Percentiles rank a stretch among this genome's conserved stretches.
Conservation (phyloP, 2,797 vertebrate genomes). For the Gambelia wislizenii region DNA sequence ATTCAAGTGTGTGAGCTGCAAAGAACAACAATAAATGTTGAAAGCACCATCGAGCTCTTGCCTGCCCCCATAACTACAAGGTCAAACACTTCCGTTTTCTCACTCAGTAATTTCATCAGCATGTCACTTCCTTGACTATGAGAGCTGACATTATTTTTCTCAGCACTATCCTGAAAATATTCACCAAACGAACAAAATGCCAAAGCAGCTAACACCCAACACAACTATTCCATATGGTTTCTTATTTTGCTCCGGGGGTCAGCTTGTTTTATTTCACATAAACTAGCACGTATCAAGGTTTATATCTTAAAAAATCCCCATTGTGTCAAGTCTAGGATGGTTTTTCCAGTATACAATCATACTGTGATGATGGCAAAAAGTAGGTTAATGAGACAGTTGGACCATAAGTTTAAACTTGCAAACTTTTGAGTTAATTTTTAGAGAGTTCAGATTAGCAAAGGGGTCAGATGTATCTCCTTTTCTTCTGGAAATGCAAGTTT, state of each 20-base stretch:
- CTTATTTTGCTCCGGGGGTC: background rate
- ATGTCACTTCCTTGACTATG: slow-evolving; percentile 19
- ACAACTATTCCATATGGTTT: slow-evolving; percentile 22
- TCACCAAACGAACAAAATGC: slow-evolving; percentile 29
- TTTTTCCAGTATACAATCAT: background rate
- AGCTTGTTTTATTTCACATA: slow-evolving; percentile 16
- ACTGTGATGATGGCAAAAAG: background rate
- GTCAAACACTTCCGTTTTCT: slow-evolving; percentile 29
- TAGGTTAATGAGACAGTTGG: background rate
- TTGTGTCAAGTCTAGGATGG: background rate
- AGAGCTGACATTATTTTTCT: slow-evolving; percentile 27
- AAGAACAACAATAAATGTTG: slow-evolving; percentile 14
- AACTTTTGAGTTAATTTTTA: background rate
- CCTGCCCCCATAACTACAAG: slow-evolving; percentile 14
- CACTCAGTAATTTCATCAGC: slow-evolving; percentile 20
- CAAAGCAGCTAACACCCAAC: slow-evolving; percentile 21
- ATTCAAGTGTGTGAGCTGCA: slow-evolving; percentile 6
- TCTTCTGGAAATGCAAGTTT: background rate
- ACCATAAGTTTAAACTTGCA: background rate
- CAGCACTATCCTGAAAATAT: slow-evolving; percentile 16
- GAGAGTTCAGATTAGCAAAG: background rate
- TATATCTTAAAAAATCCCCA: background rate
- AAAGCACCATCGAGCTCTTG: slow-evolving; percentile 7
- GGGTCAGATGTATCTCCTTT: background rate
- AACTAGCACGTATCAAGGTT: background rate